Percentiles rank a stretch among this genome's conserved stretches.
These are phyloP conservation scores for Trisateles emortualis DNA, from an alignment of 2,888 invertebrate genomes.

Conservation along the genomic window DNA sequence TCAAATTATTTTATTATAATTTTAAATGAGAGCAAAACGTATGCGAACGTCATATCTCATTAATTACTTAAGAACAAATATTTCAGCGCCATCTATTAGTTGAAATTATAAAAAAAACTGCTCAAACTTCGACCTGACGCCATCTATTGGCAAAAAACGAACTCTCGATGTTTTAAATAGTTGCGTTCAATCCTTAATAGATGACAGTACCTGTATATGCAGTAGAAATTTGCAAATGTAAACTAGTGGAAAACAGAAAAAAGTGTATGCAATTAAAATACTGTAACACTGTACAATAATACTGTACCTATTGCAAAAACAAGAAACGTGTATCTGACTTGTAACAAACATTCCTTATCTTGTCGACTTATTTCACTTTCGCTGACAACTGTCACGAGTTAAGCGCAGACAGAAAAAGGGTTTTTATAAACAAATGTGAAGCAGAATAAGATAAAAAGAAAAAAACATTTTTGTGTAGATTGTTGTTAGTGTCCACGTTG, in stretches of 20 bases:
- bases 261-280: not conserved
- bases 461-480: not conserved
- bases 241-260: not conserved
- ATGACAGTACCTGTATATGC: slow-evolving; percentile 29
- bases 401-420: slow-evolving; percentile 21
- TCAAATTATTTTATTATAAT: too few relatives aligned
- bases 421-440: slow-evolving; percentile 18
- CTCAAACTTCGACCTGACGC: slow-evolving; percentile 4
- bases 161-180: not conserved
- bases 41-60: too few relatives aligned
- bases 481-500: not conserved
- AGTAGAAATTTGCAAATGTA: not conserved
- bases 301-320: not conserved
- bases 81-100: slow-evolving; percentile 17
- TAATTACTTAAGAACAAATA: too few relatives aligned
- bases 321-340: slow-evolving; percentile 1
- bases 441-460: slow-evolving; percentile 11
- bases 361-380: slow-evolving; percentile 15
- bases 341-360: slow-evolving; percentile 8
- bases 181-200: slow-evolving; percentile 12
- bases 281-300: too few relatives aligned
- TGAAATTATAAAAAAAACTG: slow-evolving; percentile 10
- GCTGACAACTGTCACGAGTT: slow-evolving; percentile 26
- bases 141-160: slow-evolving; percentile 16
- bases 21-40: too few relatives aligned